Base-by-base conservation (phyloP, 1,140 invertebrate genomes). In the Mizuhopecten yessoensis region DNA sequence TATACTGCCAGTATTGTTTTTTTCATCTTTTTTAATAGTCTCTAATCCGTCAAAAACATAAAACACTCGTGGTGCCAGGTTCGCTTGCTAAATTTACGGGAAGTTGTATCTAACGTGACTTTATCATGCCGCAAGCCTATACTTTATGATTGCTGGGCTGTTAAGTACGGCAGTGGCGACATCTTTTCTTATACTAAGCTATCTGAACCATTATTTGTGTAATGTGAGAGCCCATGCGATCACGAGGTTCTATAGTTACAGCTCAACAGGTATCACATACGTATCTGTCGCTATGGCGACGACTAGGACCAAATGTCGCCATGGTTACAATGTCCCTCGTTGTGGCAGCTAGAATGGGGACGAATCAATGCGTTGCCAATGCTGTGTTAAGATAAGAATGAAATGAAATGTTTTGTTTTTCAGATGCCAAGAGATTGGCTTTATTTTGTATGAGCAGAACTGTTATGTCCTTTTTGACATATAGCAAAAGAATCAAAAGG, bases 331-430 rank as follows among this genome's bases (percentile, higher is more conserved):
- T 75, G n/a, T 75, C 57, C 57, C 57, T 75, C 23, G 57, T 29
- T 75, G 57, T 75, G n/a, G 57, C 57, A 75, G 57, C n/a, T 75
- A 75, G 29, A 75, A 15, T 45, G 42, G 42, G 42, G 17, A 75
- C 57, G 29, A n/a, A 75, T 75, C 57, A 75, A 75, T 75, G 57
- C n/a, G n/a, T 75, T 75, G 57, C 29, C n/a, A 75, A 75, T 23
- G 23, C n/a, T 29, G 57, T 75, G 23, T 29, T 0, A 29, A 29
- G 57, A 75, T 75, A 75, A 75, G 23, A 75, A 75, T 75, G n/a
- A n/a, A 75, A 75, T 75, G 57, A 75, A 75, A 75, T 29, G 23
- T 75, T n/a, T 75, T 75, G 57, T 75, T n/a, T 75, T 75, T 75
- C 57, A 17, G 5, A 29, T 29, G 11, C 23, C n/a, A 57, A 75